These are phyloP conservation scores for Orthonychiurus folsomi DNA, from an alignment of 2,888 invertebrate species.

Conservation along the genomic window DNA sequence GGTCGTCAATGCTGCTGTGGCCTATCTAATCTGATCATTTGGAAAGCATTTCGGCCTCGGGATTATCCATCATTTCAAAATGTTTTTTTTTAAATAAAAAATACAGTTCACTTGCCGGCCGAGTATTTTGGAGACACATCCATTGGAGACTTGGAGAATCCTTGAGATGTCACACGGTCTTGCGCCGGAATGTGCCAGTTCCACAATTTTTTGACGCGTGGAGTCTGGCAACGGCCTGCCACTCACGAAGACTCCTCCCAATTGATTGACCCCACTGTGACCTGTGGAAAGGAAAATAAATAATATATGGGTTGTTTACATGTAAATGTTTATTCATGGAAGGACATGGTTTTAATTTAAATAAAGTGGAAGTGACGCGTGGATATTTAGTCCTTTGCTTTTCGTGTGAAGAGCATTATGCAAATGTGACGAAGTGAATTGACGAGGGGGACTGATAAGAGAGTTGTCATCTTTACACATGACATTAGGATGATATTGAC, in stretches of 20 bases:
- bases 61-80: too few species aligned
- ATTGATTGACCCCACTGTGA: slow-evolving; percentile 53
- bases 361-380: too few species aligned
- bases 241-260: slow-evolving; percentile 54
- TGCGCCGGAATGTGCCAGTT: slow-evolving; percentile 52
- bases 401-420: not conserved
- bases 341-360: too few species aligned
- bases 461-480: slow-evolving; percentile 1
- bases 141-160: slow-evolving; percentile 52
- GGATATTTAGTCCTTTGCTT: too few species aligned
- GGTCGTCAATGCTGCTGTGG: too few species aligned
- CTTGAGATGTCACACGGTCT: slow-evolving; percentile 54
- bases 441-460: not conserved
- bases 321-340: too few species aligned
- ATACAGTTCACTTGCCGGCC: slow-evolving; percentile 44
- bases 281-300: slow-evolving; percentile 44
- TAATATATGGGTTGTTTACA: too few species aligned
- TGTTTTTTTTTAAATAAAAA: too few species aligned
- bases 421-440: not conserved
- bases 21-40: too few species aligned
- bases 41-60: too few species aligned
- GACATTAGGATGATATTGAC: not conserved
- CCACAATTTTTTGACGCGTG: slow-evolving; percentile 51
- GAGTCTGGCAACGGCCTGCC: slow-evolving; percentile 52
- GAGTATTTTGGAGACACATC: slow-evolving; percentile 52